Percentiles rank a stretch among this genome's conserved stretches.
phyloP scores from a whole-genome alignment of 2,888 invertebrate genomes.

The Hirtodrosophila cameraria region DNA sequence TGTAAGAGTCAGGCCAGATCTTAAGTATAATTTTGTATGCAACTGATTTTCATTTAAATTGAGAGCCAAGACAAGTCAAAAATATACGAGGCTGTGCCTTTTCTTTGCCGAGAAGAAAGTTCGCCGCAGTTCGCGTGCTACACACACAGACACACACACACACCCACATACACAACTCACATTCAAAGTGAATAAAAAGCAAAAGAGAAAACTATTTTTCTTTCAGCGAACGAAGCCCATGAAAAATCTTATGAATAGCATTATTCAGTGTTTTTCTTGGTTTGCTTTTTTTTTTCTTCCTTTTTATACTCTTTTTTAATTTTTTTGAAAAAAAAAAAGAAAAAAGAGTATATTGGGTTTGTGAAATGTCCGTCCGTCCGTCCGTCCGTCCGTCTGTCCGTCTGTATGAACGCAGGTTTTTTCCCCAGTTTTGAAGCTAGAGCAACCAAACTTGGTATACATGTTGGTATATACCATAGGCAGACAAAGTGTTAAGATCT shows the following conservation, averaged over 20 bases:
- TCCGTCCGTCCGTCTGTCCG: too few relatives aligned
- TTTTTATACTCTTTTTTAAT: too few relatives aligned
- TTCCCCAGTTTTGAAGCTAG: too few relatives aligned
- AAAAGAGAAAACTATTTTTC: slow-evolving; percentile 56
- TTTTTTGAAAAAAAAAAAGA: too few relatives aligned
- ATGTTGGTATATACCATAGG: too few relatives aligned
- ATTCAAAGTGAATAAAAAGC: slow-evolving; percentile 24
- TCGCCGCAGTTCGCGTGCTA: slow-evolving; percentile 35
- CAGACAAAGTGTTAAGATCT: too few relatives aligned
- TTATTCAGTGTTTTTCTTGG: slow-evolving; percentile 59
- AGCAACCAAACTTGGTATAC: too few relatives aligned
- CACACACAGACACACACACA: slow-evolving; percentile 1
- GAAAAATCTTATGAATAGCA: slow-evolving; percentile 77
- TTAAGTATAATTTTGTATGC: slow-evolving; percentile 59
- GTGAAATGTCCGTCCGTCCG: too few relatives aligned
- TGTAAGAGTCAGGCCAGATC: slow-evolving; percentile 42
- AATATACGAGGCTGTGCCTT: slow-evolving; percentile 32
- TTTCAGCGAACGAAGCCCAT: slow-evolving; percentile 52
- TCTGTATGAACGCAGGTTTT: too few relatives aligned
- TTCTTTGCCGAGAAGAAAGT: slow-evolving; percentile 53
- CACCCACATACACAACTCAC: slow-evolving; percentile 9
- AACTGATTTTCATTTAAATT: slow-evolving; percentile 77
- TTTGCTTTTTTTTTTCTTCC: slow-evolving; percentile 16
- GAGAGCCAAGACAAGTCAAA: slow-evolving; percentile 55
- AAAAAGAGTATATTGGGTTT: too few relatives aligned